Evolutionary conservation across 2,888 invertebrate genomes (phyloP), one percentile per base, ranked within the genome.

Genomic region (Synergus umbraculus): DNA sequence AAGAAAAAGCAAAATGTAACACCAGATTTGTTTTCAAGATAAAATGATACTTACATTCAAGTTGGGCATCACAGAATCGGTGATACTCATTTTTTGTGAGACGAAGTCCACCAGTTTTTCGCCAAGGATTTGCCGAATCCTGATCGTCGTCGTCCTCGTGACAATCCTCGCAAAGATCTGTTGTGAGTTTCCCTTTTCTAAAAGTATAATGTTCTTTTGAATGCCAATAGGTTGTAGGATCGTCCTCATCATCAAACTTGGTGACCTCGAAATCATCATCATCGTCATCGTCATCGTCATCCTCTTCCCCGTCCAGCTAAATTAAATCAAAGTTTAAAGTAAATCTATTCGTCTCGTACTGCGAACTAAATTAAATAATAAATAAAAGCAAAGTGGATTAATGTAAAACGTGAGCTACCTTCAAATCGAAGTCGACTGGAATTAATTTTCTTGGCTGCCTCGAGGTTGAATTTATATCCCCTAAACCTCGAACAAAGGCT

Each of bases 11-110:
- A 79, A 60, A 76, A 76, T 60, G 43, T 46, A 7, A 58, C 37
- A 37, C 5, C 37, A 37, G 37, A 37, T 37, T 37, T 37, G 0
- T 37, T 37, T 37, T 37, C 37, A 37, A 5, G 5, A 5, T 37
- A 37, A 37, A 58, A 58, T 29, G 0, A 67, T 78, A 83, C 76
- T 89, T 95, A 96, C 96, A 96, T 95, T 97, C 97, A 87, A 96
- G 94, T 90, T 96, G 95, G 90, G 95, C 94, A 93, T 96, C 96
- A 93, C 95, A 96, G 93, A 96, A 95, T 92, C 95, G 95, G 92
- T 96, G 96, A 93, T 96, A 96, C 93, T 96, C 96, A 93, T 96
- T 95, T 92, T 95, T 94, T 78, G 96, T 95, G 90, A 95, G 86
- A 69, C 91, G 86, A 46, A 91, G 84, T 46, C 89, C 90, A 4